Conservation (phyloP, 2,888 invertebrate species). For the Pyrochroa serraticornis region DNA sequence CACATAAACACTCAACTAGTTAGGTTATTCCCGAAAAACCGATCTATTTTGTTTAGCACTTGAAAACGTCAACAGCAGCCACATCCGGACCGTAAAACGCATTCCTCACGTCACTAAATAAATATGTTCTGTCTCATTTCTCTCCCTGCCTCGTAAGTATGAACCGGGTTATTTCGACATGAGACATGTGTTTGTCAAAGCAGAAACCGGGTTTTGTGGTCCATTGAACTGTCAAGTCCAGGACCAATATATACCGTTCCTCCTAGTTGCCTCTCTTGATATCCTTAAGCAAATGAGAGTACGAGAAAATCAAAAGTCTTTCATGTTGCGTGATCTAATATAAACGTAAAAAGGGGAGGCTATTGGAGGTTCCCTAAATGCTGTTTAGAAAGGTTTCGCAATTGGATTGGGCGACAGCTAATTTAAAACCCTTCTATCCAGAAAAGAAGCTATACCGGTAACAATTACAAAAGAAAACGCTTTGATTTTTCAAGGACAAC, state of each 20-base stretch:
- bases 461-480: slow-evolving; percentile 15
- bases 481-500: slow-evolving; percentile 14
- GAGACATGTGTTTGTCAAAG: slow-evolving; percentile 13
- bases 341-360: slow-evolving; percentile 10
- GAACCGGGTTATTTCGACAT: slow-evolving; percentile 6
- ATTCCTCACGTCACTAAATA: slow-evolving; percentile 13
- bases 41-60: slow-evolving; percentile 29
- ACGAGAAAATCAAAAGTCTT: slow-evolving; percentile 20
- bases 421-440: slow-evolving; percentile 25
- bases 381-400: slow-evolving; percentile 24
- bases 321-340: slow-evolving; percentile 18
- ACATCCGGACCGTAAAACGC: slow-evolving; percentile 8
- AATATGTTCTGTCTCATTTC: slow-evolving; percentile 13
- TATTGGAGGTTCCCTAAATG: slow-evolving; percentile 22
- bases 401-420: slow-evolving; percentile 28
- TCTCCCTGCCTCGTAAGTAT: neutral
- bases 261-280: neutral
- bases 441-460: slow-evolving; percentile 19
- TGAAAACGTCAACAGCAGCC: slow-evolving; percentile 20
- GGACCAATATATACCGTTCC: slow-evolving; percentile 14
- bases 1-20: neutral
- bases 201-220: slow-evolving; percentile 19
- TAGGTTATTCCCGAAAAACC: slow-evolving; percentile 1
- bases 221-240: slow-evolving; percentile 26
- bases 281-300: slow-evolving; percentile 21